phyloP scores from a whole-genome alignment of 1,140 invertebrate genomes.

The Sarcophaga bullata region DNA sequence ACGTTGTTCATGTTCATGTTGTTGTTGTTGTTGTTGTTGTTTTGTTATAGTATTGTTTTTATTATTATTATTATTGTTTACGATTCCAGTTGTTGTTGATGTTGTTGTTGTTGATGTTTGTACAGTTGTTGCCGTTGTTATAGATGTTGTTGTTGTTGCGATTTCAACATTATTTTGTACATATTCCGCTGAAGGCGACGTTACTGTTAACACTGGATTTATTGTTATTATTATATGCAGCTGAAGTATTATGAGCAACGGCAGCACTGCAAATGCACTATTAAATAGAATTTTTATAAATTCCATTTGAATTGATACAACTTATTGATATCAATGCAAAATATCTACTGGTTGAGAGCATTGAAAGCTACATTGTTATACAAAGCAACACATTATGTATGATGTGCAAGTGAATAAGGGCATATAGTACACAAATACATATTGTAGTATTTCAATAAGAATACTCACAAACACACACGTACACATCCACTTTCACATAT shows the following conservation, averaged over 20 bases:
- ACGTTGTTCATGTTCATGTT: neutral
- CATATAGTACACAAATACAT: constrained; percentile 1
- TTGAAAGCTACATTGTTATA: constrained; percentile 26
- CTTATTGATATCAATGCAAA: constrained; percentile 26
- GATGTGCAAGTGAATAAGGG: constrained; percentile 15
- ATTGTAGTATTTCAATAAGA: too few species aligned
- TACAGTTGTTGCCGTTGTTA: neutral
- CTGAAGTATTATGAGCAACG: neutral
- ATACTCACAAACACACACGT: too few species aligned
- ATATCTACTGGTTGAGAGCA: constrained; percentile 25
- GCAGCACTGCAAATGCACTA: constrained; percentile 12
- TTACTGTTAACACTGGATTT: neutral
- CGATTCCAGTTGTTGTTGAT: neutral
- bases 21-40: neutral
- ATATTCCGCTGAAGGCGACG: neutral
- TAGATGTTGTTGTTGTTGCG: neutral
- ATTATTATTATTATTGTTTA: neutral
- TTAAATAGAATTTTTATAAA: constrained; percentile 27
- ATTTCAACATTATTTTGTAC: neutral
- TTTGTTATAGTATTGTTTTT: constrained; percentile 3
- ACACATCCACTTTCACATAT: too few species aligned
- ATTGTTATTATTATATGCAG: neutral
- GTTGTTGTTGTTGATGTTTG: neutral
- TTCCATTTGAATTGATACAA: constrained; percentile 26
- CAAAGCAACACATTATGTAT: constrained; percentile 17